Base-by-base conservation (phyloP, 1,140 invertebrate species). In the Anoplolepis gracilipes region DNA sequence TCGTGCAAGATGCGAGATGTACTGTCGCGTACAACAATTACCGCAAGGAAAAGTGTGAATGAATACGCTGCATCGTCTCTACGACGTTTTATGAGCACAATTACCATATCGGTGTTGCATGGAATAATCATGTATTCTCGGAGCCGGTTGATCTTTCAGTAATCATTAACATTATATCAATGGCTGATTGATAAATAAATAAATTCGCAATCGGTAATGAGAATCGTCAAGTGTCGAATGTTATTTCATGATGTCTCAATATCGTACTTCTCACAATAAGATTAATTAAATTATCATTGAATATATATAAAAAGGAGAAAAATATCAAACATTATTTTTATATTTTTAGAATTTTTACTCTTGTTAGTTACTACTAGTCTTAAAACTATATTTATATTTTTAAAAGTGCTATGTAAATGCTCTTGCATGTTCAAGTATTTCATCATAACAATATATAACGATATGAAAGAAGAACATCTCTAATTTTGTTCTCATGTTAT, bases 101-200 rank as follows among this genome's bases (percentile, higher is more conserved):
- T 82, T 82, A 82, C 55, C 78, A 82, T 82, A 82, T 82, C 55
- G 53, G 53, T 28, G 28, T 42, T 33, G 36, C 36, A 25, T 33
- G 36, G 36, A 53, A 59, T 81, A 72, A 72, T 81, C 53, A 36
- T 42, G 53, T 30, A 42, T 46, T 19, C 30, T 36, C 16, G 30
- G 49, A 82, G 78, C 78, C 53, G 49, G 49, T 81, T 59, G 65
- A 72, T 82, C 78, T 82, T 82, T 73, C 78, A 73, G 13, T 55
- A 39, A 59, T 73, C 67, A 67, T 82, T 82, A 82, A 70, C 64
- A 33, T 19, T 28, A 33, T 49, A 46, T 57, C 62, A 69, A 79
- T 42, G 53, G n/a, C 25, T 53, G 53, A 33, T 22, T 53, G 53
- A 57, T 81, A 79, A n/a, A n/a, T n/a, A n/a, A n/a, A n/a, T n/a